phyloP scores from a whole-genome alignment of 1,140 invertebrate genomes.

The Nasonia giraulti region DNA sequence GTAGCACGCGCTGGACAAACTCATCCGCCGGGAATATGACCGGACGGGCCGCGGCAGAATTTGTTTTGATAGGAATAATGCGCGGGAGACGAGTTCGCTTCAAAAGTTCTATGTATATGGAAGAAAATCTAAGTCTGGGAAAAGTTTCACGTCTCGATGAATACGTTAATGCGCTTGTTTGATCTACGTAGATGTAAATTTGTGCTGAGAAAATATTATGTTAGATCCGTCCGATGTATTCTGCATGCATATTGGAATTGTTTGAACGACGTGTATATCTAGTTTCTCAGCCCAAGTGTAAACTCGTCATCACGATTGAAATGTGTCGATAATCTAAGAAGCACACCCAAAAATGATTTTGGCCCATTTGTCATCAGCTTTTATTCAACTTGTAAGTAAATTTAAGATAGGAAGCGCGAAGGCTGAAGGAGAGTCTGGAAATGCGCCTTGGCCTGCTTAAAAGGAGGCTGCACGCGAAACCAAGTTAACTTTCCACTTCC shows the following conservation, averaged over 20 bases:
- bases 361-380: background rate
- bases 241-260: too few species aligned
- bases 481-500: conserved; percentile 35
- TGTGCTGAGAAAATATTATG: background rate
- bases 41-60: background rate
- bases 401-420: background rate
- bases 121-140: background rate
- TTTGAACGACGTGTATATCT: too few species aligned
- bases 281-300: too few species aligned
- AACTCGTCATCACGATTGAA: too few species aligned
- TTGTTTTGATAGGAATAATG: background rate
- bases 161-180: background rate
- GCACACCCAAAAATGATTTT: background rate
- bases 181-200: background rate
- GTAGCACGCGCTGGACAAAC: background rate
- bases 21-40: background rate
- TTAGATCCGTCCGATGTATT: too few species aligned
- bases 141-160: background rate
- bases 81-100: background rate
- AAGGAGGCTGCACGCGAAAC: conserved; percentile 5
- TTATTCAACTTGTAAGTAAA: background rate
- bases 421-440: background rate
- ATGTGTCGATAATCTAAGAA: too few species aligned
- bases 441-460: conserved; percentile 25
- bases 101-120: background rate